phyloP scores from a whole-genome alignment of 2,797 vertebrate species.

The Lagocephalus sceleratus region DNA sequence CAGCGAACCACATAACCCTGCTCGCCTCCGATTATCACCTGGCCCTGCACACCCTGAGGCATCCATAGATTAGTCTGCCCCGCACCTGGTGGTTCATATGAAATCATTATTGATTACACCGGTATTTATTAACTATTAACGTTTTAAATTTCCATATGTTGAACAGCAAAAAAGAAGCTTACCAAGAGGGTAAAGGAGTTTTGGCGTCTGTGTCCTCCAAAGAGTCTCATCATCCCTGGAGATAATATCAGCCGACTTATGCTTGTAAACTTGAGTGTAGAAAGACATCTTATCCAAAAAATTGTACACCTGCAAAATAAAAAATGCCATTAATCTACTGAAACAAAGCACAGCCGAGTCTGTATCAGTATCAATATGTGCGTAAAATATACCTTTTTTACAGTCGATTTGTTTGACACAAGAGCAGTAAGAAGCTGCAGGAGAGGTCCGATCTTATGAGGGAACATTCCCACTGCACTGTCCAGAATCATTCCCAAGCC shows the following conservation, averaged over 20 bases:
- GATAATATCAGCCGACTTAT: constrained; percentile 87
- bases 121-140: not conserved
- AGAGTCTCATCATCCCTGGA: constrained; percentile 92
- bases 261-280: constrained; percentile 93
- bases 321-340: not conserved
- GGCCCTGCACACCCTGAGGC: constrained; percentile 90
- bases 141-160: too few relatives aligned
- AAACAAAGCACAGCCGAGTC: not conserved
- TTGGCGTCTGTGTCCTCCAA: constrained; percentile 88
- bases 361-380: not conserved
- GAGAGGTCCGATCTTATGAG: constrained; percentile 87
- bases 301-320: constrained; percentile 85
- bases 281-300: constrained; percentile 98
- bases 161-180: constrained; percentile 32
- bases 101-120: not conserved
- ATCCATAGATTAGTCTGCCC: constrained; percentile 95
- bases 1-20: constrained; percentile 90
- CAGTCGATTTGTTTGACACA: constrained; percentile 92
- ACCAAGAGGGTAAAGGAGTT: constrained; percentile 95
- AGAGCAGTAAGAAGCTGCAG: constrained; percentile 91
- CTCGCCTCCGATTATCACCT: constrained; percentile 85
- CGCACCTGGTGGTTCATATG: constrained; percentile 66
- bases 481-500: constrained; percentile 93
- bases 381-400: constrained; percentile 83
- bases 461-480: constrained; percentile 94